These are phyloP conservation scores for Xestia rhomboidea DNA, from an alignment of 2,888 invertebrate species.

Conservation along the genomic window DNA sequence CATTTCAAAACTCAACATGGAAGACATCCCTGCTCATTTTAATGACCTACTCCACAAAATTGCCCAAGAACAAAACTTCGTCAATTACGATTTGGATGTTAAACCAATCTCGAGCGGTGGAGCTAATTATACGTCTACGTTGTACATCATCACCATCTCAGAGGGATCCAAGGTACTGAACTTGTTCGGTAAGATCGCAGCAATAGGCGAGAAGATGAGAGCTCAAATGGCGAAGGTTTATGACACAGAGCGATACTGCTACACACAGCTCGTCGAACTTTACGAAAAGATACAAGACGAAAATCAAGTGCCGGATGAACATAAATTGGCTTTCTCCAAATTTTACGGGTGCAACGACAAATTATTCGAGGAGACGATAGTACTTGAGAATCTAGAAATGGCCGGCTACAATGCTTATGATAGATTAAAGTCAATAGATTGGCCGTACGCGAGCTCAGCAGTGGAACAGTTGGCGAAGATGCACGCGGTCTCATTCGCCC, in stretches of 20 bases:
- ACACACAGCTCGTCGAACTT: conserved; percentile 70
- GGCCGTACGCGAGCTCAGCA: conserved; percentile 77
- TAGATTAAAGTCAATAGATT: conserved; percentile 76
- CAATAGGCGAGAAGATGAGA: conserved; percentile 72
- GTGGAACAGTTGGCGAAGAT: conserved; percentile 79
- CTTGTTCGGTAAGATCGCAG: conserved; percentile 79
- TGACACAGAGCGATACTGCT: conserved; percentile 74
- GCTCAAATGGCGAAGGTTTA: conserved; percentile 66
- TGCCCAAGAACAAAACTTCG: conserved; percentile 61
- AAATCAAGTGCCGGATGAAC: conserved; percentile 67
- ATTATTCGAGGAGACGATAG: conserved; percentile 74
- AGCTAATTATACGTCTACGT: conserved; percentile 73
- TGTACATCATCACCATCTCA: conserved; percentile 65
- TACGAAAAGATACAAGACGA: conserved; percentile 73
- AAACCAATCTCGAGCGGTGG: conserved; percentile 69
- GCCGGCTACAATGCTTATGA: conserved; percentile 75
- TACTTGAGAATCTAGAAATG: conserved; percentile 78
- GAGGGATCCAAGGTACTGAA: conserved; percentile 63
- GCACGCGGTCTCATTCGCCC: conserved; percentile 82
- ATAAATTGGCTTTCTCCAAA: conserved; percentile 73
- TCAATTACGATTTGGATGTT: conserved; percentile 60
- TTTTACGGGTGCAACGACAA: conserved; percentile 73
- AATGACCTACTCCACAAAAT: conserved; percentile 55
- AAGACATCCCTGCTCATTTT: conserved; percentile 31
- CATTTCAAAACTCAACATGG: conserved; percentile 37